Evolutionary conservation across 2,888 invertebrate species (phyloP), one percentile per base, ranked within the genome.

Genomic region (Cerceris rybyensis): DNA sequence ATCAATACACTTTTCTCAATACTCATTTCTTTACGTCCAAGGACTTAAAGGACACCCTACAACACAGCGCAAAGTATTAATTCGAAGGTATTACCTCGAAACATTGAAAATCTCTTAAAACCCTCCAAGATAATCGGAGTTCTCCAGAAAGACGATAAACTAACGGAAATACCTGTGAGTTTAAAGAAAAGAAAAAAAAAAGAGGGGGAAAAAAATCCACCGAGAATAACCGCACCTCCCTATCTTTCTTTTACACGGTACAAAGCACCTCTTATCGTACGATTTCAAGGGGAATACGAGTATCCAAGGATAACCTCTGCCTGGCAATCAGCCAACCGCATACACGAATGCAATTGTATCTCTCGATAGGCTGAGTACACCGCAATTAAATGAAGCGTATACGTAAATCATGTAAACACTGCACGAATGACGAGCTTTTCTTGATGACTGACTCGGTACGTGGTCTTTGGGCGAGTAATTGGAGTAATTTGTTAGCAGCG

Each of bases 261-360:
- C 46, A 11, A 46, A 11, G 46, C 8, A 46, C 8, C 46, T 46
- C 9, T 46, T 46, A 46, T 11, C 46, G 46, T 46, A 46, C 11
- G 28, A 42, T 16, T 17, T 42, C 17, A 54, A 0, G 46, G 39
- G 58, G 61, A 59, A 61, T 14, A 50, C 57, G 58, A 63, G 54
- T 68, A 60, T 28, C 58, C 80, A 83, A 80, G 70, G 70, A 80
- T 78, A 76, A 80, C 80, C 70, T 73, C 65, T 54, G 59, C 55
- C n/a, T 75, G 83, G 76, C 78, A 42, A 65, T 57, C 65, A 41
- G 54, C 76, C 80, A 82, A 67, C 55, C 68, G 16, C 71, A 57
- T 13, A 54, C 41, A 16, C 49, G 9, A 39, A 14, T 11, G 16
- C 11, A 9, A 58, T 39, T 28, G 52, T 69, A 67, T 75, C 60